These are phyloP conservation scores for Linyphia triangularis DNA, from an alignment of 2,888 invertebrate genomes.

Conservation along the genomic window DNA sequence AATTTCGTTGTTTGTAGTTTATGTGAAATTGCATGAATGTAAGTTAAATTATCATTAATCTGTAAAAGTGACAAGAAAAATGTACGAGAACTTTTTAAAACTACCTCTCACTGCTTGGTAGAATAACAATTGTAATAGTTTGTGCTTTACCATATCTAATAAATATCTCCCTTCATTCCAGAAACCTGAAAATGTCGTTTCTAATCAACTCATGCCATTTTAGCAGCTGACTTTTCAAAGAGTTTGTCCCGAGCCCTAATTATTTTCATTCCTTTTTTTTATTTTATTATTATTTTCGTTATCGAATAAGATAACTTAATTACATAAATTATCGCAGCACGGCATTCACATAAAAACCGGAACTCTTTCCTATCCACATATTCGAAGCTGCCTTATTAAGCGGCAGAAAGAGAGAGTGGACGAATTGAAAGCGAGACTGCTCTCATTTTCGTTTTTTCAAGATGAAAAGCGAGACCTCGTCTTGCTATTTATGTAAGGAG, in stretches of 20 bases:
- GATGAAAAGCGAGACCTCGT: neutral
- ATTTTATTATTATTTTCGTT: too few relatives aligned
- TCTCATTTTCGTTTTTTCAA: constrained; percentile 13
- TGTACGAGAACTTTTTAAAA: too few relatives aligned
- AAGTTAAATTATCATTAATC: too few relatives aligned
- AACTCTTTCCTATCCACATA: neutral
- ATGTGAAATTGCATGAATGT: too few relatives aligned
- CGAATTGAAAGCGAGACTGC: neutral
- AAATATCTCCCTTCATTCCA: neutral
- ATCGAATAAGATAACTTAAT: neutral
- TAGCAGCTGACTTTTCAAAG: neutral
- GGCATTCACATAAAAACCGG: neutral
- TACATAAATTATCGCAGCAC: neutral
- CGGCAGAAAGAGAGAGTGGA: neutral
- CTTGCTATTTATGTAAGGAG: constrained; percentile 45
- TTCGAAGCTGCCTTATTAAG: neutral
- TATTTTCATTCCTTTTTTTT: neutral
- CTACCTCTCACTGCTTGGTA: too few relatives aligned
- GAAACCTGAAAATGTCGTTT: neutral
- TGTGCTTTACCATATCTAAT: neutral
- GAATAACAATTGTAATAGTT: too few relatives aligned
- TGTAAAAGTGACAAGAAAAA: too few relatives aligned
- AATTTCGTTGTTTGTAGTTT: too few relatives aligned
- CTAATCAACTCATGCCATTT: neutral
- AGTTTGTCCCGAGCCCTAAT: neutral